Base-by-base conservation (phyloP, 2,797 vertebrate genomes). In the Sebastes cheni region DNA sequence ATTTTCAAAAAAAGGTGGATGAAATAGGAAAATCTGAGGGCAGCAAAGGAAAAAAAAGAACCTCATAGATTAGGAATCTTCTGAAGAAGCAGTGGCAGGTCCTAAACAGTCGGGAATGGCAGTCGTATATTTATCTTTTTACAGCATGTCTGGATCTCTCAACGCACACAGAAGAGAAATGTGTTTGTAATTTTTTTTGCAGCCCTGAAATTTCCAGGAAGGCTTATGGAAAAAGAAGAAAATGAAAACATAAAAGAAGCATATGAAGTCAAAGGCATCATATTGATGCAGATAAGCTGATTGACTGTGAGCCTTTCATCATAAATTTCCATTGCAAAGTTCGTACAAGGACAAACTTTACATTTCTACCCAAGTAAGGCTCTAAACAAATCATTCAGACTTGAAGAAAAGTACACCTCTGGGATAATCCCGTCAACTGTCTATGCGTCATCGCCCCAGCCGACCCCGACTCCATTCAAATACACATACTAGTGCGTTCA, bases 101-200 rank as follows among this genome's bases (percentile, higher is more conserved):
- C 42, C 65, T 68, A 66, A 74, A 72, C 22, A 58, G 59, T 0
- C 9, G 10, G 16, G 12, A 68, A 27, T 25, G 67, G 42, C 81
- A 66, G 72, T 22, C 3, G 3, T 67, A 88, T 85, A 75, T 81
- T 82, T 77, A 83, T 81, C 64, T 82, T 68, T 78, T 68, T n/a
- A 70, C 75, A 56, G 52, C 68, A 58, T 36, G 68, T 87, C 81
- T 84, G 82, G 81, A 72, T 75, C 46, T 82, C 72, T 68, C n/a
- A 36, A 36, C 46, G 60, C 27, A 13, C 72, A 65, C 34, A 18
- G 1, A 34, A 46, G 9, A 56, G 56, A 81, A 75, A 64, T 72
- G 27, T 76, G 75, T 72, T 56, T 46, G 25, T 58, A 30, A 58
- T 80, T 73, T 79, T 74, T 82, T 54, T 36, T 82, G 64, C 22